Base-by-base conservation (phyloP, 2,888 invertebrate species). In the Caenorhabditis sp. region DNA sequence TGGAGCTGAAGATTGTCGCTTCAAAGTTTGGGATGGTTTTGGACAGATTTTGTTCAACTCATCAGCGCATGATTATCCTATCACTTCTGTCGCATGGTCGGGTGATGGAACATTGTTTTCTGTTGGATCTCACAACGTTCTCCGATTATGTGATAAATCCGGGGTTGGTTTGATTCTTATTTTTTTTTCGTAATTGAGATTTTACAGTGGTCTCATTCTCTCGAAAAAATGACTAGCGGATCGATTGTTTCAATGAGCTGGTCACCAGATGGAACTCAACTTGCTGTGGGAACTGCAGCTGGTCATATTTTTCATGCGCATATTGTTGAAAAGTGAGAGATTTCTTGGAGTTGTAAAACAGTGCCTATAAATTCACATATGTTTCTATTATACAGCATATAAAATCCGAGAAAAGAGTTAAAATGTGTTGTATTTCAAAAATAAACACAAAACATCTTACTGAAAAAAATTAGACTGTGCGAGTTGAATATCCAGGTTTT, bases 191-290 rank as follows among this genome's bases (percentile, higher is more conserved):
- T 19, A 17, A 67, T 5, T n/a, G 12, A 23, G 19, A 37, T 37
- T 43, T 59, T 88, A 88, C 85, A 96, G 95, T 97, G 97, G 96
- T 94, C 95, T 0, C 93, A 95, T 88, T 93, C 93, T 59, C 90
- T 97, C 77, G 95, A 95, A 80, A 93, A 95, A 83, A 93, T 95
- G 3, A 91, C 91, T 77, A 92, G 93, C 0, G 97, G 97, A 6
- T 95, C 95, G 81, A 92, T 99, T 70, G 94, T 94, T 88, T 92
- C 92, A 77, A 90, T 97, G 58, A 92, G 93, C 2, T 99, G 97
- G 97, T 96, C 96, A 1, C 92, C 92, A 61, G 97, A 99, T 89
- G 94, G 96, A 4, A 97, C 96, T 0, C 97, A 97, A 81, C 90
- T 97, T 27, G 94, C 94, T 14, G 95, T 93, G 64, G 96, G 95